Evolutionary conservation across 2,888 invertebrate genomes (phyloP).

Genomic region (Dasysyrphus tricinctus): DNA sequence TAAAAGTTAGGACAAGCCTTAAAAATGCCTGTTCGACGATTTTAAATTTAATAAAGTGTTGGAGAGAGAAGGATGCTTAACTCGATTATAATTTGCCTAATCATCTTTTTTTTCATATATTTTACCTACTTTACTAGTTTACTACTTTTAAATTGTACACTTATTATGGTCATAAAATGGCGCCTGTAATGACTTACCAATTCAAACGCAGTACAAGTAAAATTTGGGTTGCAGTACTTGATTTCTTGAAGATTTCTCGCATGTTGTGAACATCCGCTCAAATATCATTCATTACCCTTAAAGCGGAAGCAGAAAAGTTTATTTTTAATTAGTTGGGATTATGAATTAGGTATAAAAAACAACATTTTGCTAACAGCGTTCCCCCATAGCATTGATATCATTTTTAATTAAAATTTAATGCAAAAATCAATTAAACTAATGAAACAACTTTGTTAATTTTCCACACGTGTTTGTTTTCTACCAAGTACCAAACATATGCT

Average conservation of each 20-base stretch:
- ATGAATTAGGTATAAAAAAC: background rate
- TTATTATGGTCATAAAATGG: too few relatives aligned
- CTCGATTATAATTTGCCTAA: too few relatives aligned
- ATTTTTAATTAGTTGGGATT: slow-evolving; percentile 1
- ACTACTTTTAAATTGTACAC: too few relatives aligned
- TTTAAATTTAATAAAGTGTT: too few relatives aligned
- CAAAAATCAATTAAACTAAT: slow-evolving; percentile 21
- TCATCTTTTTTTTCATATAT: too few relatives aligned
- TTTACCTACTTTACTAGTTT: too few relatives aligned
- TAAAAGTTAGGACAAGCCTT: too few relatives aligned
- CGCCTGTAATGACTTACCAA: too few relatives aligned
- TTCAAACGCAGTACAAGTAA: too few relatives aligned
- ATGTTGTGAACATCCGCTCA: background rate
- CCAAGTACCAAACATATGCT: background rate
- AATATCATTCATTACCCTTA: background rate
- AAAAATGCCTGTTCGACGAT: too few relatives aligned
- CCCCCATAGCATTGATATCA: background rate
- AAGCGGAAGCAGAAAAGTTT: background rate
- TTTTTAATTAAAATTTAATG: slow-evolving; percentile 24
- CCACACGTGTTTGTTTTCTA: slow-evolving; percentile 10
- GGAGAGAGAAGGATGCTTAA: too few relatives aligned
- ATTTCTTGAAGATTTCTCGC: background rate
- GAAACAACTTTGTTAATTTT: slow-evolving; percentile 15
- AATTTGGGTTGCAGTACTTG: background rate
- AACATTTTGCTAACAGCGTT: background rate